Evolutionary conservation across 2,797 vertebrate genomes (phyloP).

Genomic region (Paramormyrops hopkinsi): DNA sequence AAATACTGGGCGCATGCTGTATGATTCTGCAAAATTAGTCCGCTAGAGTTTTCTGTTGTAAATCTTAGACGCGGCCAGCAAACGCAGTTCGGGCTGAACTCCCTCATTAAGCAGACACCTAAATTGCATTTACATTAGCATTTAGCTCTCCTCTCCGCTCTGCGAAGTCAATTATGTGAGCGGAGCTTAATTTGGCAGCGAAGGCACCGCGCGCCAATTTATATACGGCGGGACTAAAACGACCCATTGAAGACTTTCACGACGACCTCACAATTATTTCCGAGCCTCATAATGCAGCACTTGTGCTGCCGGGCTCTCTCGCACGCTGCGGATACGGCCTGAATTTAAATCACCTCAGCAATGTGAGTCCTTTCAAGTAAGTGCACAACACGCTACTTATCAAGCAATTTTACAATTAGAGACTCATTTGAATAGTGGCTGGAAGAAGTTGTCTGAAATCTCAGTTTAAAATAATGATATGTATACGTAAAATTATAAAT

Average conservation of each 20-base stretch:
- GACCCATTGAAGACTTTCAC: background rate
- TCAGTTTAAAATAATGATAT: background rate
- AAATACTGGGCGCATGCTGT: background rate
- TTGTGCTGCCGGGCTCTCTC: background rate
- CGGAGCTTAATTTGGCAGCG: background rate
- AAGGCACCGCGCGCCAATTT: background rate
- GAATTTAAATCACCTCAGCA: slow-evolving; percentile 16
- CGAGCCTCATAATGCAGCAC: background rate
- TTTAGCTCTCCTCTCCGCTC: background rate
- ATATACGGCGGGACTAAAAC: background rate
- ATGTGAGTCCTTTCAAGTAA: background rate
- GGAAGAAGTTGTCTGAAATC: background rate
- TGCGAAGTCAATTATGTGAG: background rate
- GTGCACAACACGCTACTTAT: background rate
- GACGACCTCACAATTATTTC: slow-evolving; percentile 4
- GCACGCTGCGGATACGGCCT: background rate
- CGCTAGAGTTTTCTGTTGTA: background rate
- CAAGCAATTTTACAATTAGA: background rate
- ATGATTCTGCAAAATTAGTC: background rate
- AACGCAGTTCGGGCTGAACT: background rate
- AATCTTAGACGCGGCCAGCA: background rate
- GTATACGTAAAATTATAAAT: background rate
- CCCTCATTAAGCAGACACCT: background rate
- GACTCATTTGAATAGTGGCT: background rate
- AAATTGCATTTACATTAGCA: slow-evolving; percentile 6